phyloP scores from a whole-genome alignment of 2,888 invertebrate genomes.

The Tridacna gigas region DNA sequence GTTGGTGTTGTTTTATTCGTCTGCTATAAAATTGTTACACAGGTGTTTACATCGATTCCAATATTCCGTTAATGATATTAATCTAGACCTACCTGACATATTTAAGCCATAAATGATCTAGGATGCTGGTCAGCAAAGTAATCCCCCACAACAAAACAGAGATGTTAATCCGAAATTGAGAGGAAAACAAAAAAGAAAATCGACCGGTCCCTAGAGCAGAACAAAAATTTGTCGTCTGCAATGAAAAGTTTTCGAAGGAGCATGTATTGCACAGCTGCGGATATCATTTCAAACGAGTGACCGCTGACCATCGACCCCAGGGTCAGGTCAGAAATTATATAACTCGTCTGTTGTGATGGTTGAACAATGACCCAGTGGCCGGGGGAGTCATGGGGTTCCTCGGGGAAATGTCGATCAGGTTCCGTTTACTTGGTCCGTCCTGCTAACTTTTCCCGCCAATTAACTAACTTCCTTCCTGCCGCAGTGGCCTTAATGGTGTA shows the following conservation, averaged over 20 bases:
- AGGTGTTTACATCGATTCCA: too few relatives aligned
- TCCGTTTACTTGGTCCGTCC: too few relatives aligned
- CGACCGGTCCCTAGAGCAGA: not conserved
- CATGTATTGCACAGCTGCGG: slow-evolving; percentile 6
- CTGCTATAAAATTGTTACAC: too few relatives aligned
- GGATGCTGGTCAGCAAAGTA: not conserved
- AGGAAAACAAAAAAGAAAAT: not conserved
- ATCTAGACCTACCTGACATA: slow-evolving; percentile 5
- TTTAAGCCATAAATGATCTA: not conserved
- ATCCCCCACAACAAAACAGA: not conserved
- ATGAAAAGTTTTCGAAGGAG: slow-evolving; percentile 3
- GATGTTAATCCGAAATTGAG: not conserved
- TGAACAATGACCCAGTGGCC: slow-evolving; percentile 56
- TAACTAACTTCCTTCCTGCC: too few relatives aligned
- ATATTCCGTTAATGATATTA: too few relatives aligned
- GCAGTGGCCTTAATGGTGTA: too few relatives aligned
- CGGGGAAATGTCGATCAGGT: slow-evolving; percentile 9
- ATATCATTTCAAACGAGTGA: slow-evolving; percentile 38
- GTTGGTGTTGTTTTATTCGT: too few relatives aligned
- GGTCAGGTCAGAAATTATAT: slow-evolving; percentile 59
- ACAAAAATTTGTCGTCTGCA: not conserved
- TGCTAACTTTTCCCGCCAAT: too few relatives aligned
- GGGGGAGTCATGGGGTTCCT: slow-evolving; percentile 47
- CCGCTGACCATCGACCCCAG: slow-evolving; percentile 34
- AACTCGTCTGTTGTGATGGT: slow-evolving; percentile 46